Base-by-base conservation (phyloP, 2,888 invertebrate genomes). In the Phlogophora meticulosa region DNA sequence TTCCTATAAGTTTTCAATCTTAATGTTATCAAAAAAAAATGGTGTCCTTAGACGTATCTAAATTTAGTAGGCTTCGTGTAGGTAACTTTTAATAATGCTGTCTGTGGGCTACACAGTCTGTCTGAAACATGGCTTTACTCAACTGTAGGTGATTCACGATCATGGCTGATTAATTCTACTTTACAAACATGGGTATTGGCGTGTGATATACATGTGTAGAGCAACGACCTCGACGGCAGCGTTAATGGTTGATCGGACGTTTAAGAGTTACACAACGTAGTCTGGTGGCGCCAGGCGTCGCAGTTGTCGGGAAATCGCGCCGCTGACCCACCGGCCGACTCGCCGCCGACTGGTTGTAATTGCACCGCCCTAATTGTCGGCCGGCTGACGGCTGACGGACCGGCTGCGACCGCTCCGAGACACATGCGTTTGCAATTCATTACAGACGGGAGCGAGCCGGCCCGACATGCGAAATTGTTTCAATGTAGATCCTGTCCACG, bases 301-400 rank as follows among this genome's bases (percentile, higher is more conserved):
- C 85, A 80, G 87, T 82, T 86, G 92, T 88, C 93, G 93, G 93
- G 92, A 92, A 93, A 93, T 91, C 91, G 93, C 92, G 90, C 87
- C 89, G 91, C 87, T 94, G 94, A 94, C 94, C 94, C 92, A 94
- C 89, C 94, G 91, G 90, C 92, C 91, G 91, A 92, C 85, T 91
- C 90, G 90, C 85, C 82, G 83, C 80, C 88, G 88, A 90, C 91
- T 91, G 88, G 90, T 87, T 88, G 91, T 93, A 92, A 94, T 94
- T 94, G 93, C 92, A 87, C 87, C 92, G 95, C 91, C 94, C 94
- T 94, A 93, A 93, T 94, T 94, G 93, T 92, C 83, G 87, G 85
- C 84, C 81, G 85, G 76, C 85, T 82, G 90, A 88, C 87, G 88
- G 86, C 87, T 90, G 92, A 90, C 87, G 87, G 88, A 87, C 88